Base-by-base conservation (phyloP, 2,113 vertebrate genomes). In the Microcebus griseorufus region DNA sequence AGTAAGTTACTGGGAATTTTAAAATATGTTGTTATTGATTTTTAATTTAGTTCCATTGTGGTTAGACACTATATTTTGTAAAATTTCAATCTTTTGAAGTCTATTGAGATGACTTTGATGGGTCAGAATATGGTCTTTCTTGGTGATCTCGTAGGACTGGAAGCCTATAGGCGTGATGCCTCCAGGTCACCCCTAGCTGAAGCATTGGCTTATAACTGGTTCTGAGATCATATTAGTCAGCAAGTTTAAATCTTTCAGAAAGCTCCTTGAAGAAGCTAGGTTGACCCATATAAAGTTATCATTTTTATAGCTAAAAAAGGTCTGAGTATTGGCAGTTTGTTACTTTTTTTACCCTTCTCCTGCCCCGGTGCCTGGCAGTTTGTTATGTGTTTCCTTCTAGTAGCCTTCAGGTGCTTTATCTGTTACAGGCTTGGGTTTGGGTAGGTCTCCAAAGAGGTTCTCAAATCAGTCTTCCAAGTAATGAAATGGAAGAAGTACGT, bases 371-470 rank as follows among this genome's bases (percentile, higher is more conserved):
- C 53, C 53, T 75, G 70, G 25, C 51, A 45, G 9, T 78, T 65
- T 84, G 73, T 70, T 88, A 27, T 51, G 64, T 73, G 11, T 87
- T 92, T 94, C 67, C 78, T 78, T 72, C 32, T n/a, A 88, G 64
- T 60, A 96, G 42, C 58, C 73, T 53, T 73, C 51, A 34, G 83
- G 55, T 62, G 29, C 65, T 51, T 93, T 58, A 58, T 84, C 25
- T 88, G 45, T 85, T 69, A 60, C 53, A 20, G 45, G 42, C 11
- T 62, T 17, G 5, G 17, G 16, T 97, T 96, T 69, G 72, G 75
- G 89, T 84, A 78, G 62, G 78, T 89, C 32, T 42, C 45, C 78
- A 80, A 89, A 94, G 88, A 88, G 45, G 29, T n/a, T 85, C 23
- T 73, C 29, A 73, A 10, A 27, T 88, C 42, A 84, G n/a, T 70